phyloP scores from a whole-genome alignment of 1,140 invertebrate genomes.

The Acyrthosiphon pisum region DNA sequence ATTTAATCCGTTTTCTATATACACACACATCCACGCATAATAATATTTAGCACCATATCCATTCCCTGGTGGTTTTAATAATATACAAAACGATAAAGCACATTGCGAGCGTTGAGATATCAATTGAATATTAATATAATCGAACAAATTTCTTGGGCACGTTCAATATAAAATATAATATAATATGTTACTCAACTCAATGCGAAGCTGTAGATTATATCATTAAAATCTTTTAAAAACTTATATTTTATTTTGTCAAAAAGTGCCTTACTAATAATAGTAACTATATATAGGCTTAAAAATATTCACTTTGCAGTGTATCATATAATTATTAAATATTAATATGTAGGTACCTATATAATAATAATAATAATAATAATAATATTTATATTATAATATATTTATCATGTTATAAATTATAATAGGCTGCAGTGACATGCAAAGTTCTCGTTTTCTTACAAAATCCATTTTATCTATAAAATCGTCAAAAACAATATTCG shows the following conservation, averaged over 20 bases:
- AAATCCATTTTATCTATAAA: background rate
- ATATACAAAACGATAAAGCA: background rate
- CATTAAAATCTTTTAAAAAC: background rate
- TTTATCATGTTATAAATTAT: background rate
- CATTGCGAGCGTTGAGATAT: background rate
- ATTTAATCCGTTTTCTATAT: slow-evolving; percentile 29
- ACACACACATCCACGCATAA: background rate
- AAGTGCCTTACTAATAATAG: background rate
- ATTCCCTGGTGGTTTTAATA: background rate
- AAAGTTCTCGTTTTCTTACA: background rate
- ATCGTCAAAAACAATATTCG: background rate
- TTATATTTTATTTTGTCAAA: background rate
- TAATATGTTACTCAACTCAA: background rate
- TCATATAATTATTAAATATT: background rate
- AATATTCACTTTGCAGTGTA: background rate
- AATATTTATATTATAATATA: no score
- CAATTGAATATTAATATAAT: no score
- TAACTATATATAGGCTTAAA: background rate
- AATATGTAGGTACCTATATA: background rate
- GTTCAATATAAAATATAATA: background rate
- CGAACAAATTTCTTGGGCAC: background rate
- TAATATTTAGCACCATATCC: background rate
- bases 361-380: no score
- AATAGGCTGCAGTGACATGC: background rate
- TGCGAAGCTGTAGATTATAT: background rate